Evolutionary conservation across 1,140 invertebrate species (phyloP).

Genomic region (Dendroctonus ponderosae): DNA sequence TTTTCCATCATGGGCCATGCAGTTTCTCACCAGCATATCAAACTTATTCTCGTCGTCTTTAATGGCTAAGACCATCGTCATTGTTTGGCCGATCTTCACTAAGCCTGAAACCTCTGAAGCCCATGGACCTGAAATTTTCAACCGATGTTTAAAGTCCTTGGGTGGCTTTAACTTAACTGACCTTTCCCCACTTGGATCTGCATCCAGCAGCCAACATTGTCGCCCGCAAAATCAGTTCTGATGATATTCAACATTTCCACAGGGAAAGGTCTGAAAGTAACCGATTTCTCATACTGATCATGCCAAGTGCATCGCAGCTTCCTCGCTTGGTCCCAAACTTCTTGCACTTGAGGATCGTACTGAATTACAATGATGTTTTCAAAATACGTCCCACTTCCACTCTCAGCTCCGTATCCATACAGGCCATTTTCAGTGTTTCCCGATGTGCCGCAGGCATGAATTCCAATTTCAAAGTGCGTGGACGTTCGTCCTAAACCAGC

Average conservation of each 20-base stretch:
- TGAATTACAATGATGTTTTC: conserved; percentile 94
- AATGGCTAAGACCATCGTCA: conserved; percentile 96
- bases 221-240: conserved; percentile 88
- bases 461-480: conserved; percentile 87
- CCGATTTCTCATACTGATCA: conserved; percentile 93
- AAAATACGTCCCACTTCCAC: conserved; percentile 88
- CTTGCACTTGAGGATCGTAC: conserved; percentile 92
- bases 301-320: conserved; percentile 94
- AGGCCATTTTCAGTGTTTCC: conserved; percentile 87
- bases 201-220: conserved; percentile 95
- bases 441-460: conserved; percentile 87
- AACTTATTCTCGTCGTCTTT: conserved; percentile 96
- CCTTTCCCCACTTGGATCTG: conserved; percentile 90
- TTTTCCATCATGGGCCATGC: conserved; percentile 92
- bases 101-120: conserved; percentile 91
- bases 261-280: conserved; percentile 91
- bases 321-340: conserved; percentile 93
- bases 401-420: conserved; percentile 77
- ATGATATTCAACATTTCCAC: conserved; percentile 95
- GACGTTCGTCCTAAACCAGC: conserved; percentile 81
- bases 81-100: conserved; percentile 93
- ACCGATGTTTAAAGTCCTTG: neutral
- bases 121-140: conserved; percentile 72
- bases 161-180: neutral
- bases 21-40: conserved; percentile 92